Percentiles rank a stretch among this genome's conserved stretches.
Evolutionary conservation across 2,888 invertebrate species (phyloP).

Genomic region (Caenorhabditis sp.): DNA sequence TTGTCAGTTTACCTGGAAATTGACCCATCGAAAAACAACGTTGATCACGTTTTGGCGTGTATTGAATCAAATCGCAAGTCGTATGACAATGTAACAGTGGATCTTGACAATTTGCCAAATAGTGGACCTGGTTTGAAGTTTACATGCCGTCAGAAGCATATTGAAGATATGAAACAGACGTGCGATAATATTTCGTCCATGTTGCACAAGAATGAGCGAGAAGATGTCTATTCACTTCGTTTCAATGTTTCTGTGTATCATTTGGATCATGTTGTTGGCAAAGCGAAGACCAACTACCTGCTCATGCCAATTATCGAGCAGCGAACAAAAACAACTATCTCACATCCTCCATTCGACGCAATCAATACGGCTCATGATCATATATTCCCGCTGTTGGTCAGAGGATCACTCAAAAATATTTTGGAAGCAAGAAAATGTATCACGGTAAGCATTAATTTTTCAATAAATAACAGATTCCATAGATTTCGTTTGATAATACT

Average conservation of each 20-base stretch:
- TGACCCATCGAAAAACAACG: conserved; percentile 6
- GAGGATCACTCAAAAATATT: conserved; percentile 12
- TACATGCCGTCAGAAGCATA: neutral
- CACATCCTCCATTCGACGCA: conserved; percentile 4
- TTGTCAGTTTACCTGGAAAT: conserved; percentile 18
- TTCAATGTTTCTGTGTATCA: conserved; percentile 16
- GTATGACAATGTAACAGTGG: neutral
- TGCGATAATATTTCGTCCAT: neutral
- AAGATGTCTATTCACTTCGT: neutral
- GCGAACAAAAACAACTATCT: conserved; percentile 11
- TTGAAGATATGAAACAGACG: neutral
- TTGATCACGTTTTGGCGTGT: neutral
- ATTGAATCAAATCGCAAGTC: neutral
- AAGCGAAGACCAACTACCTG: neutral
- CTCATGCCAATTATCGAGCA: conserved; percentile 7
- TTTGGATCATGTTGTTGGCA: conserved; percentile 23
- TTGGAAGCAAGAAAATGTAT: conserved; percentile 22
- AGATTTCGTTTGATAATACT: no score
- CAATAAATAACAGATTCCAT: no score
- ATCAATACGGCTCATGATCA: conserved; percentile 6
- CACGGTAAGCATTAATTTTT: no score
- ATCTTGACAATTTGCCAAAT: neutral
- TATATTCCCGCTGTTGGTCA: conserved; percentile 5
- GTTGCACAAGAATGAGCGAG: neutral
- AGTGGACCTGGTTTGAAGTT: neutral